Base-by-base conservation (phyloP, 2,888 invertebrate genomes). In the Drosophila algonquin region DNA sequence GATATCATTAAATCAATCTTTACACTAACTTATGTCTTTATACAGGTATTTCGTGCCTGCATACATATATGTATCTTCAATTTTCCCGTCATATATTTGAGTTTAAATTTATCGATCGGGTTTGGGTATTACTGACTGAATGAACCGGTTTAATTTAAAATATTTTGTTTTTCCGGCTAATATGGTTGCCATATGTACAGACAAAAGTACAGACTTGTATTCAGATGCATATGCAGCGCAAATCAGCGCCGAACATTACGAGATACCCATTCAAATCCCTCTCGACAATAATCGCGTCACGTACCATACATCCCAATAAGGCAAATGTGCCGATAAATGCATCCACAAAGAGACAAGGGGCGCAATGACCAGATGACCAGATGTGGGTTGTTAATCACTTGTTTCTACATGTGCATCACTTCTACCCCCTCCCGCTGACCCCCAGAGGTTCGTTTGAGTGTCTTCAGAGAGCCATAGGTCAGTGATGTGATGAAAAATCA, bases 401-500 rank as follows among this genome's bases (percentile, higher is more conserved):
- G 40, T 40, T 40, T 40, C 14, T 40, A 7, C 40, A 40, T 40
- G 32, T 32, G 32, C 32, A 10, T 10, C 32, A 12, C 10, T 3
- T 32, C 14, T n/a, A 21, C 21, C 21, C 40, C 24, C 21, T 21
- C 2, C 21, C 21, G 1, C 21, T 2, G 2, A 35, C 35, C 35
- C 12, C 3, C 32, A 12, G 32, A 32, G 10, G 12, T 4, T 12
- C 32, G 12, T 32, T 32, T 12, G 10, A 32, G 10, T 32, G 12
- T 24, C 48, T 14, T 21, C 14, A 27, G 50, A 27, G 50, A n/a
- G 16, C n/a, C 56, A 27, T 14, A 46, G 56, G 46, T 56, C 56
- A 56, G 56, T 18, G 56, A 16, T 27, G 56, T 30, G 56, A 16
- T 27, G 44, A 44, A 44, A 54, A 54, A 24, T 54, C 54, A n/a